Percentiles rank a stretch among this genome's conserved stretches.
Evolutionary conservation across 2,888 invertebrate species (phyloP).

Genomic region (Morinoia aosen): DNA sequence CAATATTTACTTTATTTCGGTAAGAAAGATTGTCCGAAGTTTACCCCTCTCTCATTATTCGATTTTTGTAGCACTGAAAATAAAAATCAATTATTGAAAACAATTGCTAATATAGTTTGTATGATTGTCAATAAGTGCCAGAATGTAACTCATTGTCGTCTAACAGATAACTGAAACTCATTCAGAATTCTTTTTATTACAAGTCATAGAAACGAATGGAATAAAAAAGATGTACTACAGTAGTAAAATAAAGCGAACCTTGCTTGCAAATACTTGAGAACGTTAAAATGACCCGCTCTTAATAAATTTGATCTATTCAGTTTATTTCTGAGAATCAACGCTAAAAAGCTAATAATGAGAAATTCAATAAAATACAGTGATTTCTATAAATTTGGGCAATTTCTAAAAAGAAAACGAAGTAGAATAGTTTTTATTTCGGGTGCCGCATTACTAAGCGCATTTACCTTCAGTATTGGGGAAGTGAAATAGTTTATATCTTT

Average conservation of each 20-base stretch:
- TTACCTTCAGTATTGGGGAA: too few relatives aligned
- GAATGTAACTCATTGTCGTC: background rate
- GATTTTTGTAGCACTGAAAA: background rate
- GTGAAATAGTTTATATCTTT: too few relatives aligned
- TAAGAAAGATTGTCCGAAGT: background rate
- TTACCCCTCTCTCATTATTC: background rate
- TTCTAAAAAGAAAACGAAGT: too few relatives aligned
- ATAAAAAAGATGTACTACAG: background rate
- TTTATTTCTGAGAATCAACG: too few relatives aligned
- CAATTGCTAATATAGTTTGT: background rate
- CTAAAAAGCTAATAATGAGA: too few relatives aligned
- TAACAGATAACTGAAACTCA: background rate
- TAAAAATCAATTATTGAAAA: background rate
- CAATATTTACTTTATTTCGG: background rate
- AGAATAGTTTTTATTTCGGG: too few relatives aligned
- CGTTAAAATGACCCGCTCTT: too few relatives aligned
- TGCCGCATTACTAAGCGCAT: too few relatives aligned
- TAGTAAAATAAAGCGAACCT: background rate
- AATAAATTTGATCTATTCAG: too few relatives aligned
- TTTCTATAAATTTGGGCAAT: too few relatives aligned
- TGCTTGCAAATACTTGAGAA: background rate
- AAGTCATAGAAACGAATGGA: background rate
- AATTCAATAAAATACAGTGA: too few relatives aligned
- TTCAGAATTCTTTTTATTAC: background rate
- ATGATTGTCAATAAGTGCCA: background rate